Conservation (phyloP, 2,113 vertebrate genomes). For the Eurypyga helias region DNA sequence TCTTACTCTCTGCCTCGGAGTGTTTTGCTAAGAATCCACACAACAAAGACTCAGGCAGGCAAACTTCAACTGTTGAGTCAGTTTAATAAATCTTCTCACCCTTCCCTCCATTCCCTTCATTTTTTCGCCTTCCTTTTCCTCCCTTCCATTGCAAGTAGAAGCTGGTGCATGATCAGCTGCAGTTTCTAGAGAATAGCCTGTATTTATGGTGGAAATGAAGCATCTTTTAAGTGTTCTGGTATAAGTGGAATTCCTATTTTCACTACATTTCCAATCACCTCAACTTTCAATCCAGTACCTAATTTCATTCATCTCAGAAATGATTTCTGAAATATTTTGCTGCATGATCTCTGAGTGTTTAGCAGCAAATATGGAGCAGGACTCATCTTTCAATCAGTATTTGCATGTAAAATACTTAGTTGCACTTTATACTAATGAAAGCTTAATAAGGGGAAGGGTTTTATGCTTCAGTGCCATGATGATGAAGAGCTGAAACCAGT, state of each 20-base stretch:
- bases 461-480: not conserved
- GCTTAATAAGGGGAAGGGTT: rapidly evolving
- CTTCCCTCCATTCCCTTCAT: not conserved
- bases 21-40: not conserved
- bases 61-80: not conserved
- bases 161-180: not conserved
- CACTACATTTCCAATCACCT: not conserved
- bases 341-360: not conserved
- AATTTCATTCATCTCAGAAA: not conserved
- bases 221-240: not conserved
- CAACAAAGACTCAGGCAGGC: not conserved
- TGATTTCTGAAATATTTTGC: not conserved
- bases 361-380: not conserved
- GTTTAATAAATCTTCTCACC: not conserved
- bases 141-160: not conserved
- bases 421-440: not conserved
- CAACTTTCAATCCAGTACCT: not conserved
- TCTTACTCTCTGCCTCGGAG: not conserved
- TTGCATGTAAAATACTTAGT: not conserved
- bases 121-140: not conserved
- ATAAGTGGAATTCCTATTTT: not conserved
- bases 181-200: not conserved
- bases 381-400: not conserved
- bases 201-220: not conserved
- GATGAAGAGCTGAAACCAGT: not conserved